Base-by-base conservation (phyloP, 2,797 vertebrate species). In the Phoeniculus purpureus region DNA sequence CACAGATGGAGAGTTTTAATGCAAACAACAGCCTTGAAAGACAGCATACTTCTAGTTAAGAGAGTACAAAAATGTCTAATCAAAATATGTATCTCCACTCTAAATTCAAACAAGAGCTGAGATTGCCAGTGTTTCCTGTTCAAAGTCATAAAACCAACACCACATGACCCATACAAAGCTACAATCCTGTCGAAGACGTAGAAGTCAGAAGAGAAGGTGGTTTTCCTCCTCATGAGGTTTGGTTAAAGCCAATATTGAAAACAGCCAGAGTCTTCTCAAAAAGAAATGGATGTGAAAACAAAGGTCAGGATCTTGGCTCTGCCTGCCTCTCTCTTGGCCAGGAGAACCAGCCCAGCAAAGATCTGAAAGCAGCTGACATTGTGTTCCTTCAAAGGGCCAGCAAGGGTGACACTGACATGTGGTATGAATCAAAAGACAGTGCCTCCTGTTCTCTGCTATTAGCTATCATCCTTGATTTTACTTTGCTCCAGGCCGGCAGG, bases 1-100 rank as follows among this genome's bases (percentile, higher is more conserved):
- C 92, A 85, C 37, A 0, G 1, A 20, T 59, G 66, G 68, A 43
- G 50, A 70, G 32, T 65, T 90, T 77, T 71, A 94, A 93, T 68
- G 55, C 86, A 94, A 95, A 94, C 89, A 91, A 12, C 0, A 0
- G 56, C 85, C 56, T 87, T 88, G 81, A 85, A 88, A 79, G 60
- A 73, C 62, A 79, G 62, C 78, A 72, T 51, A 55, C 15, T 77
- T 62, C 58, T n/a, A 81, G 68, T 61, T 82, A 85, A 74, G 48
- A 93, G 92, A 87, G 87, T 59, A 72, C 59, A 89, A 87, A 94
- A 96, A 81, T 75, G 3, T 64, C 54, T 84, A 89, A 89, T 77
- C 90, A 87, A 50, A 88, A 60, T 34, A 25, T n/a, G n/a, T 45
- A 84, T 11, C 15, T 65, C 85, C 52, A 56, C 75, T 93, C 58